These are phyloP conservation scores for Entomobrya proxima DNA, from an alignment of 2,888 invertebrate species.

Conservation along the genomic window DNA sequence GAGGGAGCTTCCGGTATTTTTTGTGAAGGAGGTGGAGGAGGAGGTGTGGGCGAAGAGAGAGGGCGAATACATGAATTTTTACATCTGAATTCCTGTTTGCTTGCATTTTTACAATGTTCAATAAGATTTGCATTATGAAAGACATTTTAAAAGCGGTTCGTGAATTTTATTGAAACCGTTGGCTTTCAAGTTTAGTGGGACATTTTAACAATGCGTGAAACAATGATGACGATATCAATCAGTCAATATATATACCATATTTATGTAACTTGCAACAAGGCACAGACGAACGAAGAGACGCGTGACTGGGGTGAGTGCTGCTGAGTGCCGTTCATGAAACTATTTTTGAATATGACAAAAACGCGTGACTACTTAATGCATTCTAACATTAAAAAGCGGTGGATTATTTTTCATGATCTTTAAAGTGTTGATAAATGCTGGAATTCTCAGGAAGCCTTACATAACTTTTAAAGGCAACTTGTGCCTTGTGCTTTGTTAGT, in stretches of 20 bases:
- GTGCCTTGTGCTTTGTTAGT: too few species aligned
- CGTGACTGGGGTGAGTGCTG: background rate
- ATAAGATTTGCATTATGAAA: background rate
- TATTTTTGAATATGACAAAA: background rate
- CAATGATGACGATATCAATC: background rate
- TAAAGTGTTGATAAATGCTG: slow-evolving; percentile 24
- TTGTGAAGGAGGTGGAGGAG: slow-evolving; percentile 20
- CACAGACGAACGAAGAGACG: background rate
- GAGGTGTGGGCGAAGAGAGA: slow-evolving; percentile 38
- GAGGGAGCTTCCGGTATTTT: slow-evolving; percentile 68
- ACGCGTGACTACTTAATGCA: slow-evolving; percentile 11
- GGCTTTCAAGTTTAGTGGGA: background rate
- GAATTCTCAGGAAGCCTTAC: background rate
- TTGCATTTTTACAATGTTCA: background rate
- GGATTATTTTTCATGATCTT: slow-evolving; percentile 27
- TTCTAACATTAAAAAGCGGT: background rate
- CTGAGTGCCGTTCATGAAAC: background rate
- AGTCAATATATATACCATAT: background rate
- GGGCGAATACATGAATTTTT: slow-evolving; percentile 42
- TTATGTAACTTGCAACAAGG: background rate
- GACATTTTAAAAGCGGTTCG: background rate
- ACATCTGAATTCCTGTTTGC: background rate
- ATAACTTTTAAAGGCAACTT: background rate
- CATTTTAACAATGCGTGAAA: background rate
- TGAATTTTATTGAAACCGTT: background rate